Evolutionary conservation across 2,888 invertebrate genomes (phyloP), one percentile per base, ranked within the genome.

Genomic region (Dromius quadrimaculatus): DNA sequence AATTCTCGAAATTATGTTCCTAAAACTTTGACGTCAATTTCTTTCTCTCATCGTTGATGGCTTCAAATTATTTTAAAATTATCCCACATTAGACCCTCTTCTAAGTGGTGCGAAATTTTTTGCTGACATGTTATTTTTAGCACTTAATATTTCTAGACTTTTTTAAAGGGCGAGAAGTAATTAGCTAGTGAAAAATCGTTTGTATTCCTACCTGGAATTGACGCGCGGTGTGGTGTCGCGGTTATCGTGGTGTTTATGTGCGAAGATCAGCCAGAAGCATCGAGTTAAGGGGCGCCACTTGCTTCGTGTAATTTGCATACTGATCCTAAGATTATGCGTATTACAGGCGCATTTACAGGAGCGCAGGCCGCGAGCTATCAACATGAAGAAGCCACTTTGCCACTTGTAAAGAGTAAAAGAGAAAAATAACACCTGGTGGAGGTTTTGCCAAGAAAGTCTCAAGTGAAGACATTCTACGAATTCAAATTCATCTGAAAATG

Each of bases 121-220:
- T 28, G 28, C 50, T 50, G 50, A 54, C 28, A 54, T 28, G 50
- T 28, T 54, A 54, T 54, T 20, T 13, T 50, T 54, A 54, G 23
- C 50, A 54, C 50, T 23, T 54, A 41, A 43, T 17, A 1, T 43
- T 43, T 43, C 15, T 15, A n/a, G n/a, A n/a, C n/a, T n/a, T n/a
- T n/a, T n/a, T n/a, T n/a, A n/a, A n/a, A n/a, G n/a, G n/a, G n/a
- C n/a, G n/a, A n/a, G n/a, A n/a, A 15, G 2, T 41, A 15, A 41
- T 41, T 41, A 41, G 41, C 41, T 9, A 11, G 41, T 15, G 41
- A 41, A 41, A 41, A 41, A 41, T 41, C 1, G 13, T 11, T 41
- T 13, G 2, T n/a, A 41, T 15, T 15, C 15, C 4, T 11, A 11
- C 15, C 15, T 15, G 15, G 15, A n/a, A n/a, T n/a, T n/a, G n/a